A percentile compares a stretch with the other conserved stretches of the same genome.
phyloP scores from a whole-genome alignment of 2,797 vertebrate genomes.

The Neopelma chrysocephalum region DNA sequence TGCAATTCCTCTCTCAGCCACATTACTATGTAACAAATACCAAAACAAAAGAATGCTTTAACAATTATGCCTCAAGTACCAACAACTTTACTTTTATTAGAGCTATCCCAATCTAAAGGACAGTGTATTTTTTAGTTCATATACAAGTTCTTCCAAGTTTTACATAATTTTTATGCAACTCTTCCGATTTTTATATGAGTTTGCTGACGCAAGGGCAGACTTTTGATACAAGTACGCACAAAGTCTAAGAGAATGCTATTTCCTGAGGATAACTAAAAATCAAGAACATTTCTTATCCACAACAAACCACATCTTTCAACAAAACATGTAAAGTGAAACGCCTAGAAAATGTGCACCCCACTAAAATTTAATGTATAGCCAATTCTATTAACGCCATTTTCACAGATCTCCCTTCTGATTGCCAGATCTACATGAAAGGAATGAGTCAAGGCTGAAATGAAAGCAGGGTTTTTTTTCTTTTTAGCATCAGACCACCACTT shows the following conservation, averaged over 20 bases:
- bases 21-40: background rate
- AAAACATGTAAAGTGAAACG: background rate
- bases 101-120: background rate
- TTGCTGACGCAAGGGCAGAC: background rate
- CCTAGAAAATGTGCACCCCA: background rate
- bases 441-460: background rate
- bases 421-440: background rate
- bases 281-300: background rate
- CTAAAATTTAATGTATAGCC: background rate
- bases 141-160: rapidly evolving
- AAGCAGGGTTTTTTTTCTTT: background rate
- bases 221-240: background rate
- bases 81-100: background rate
- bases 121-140: background rate
- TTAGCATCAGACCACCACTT: background rate
- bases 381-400: background rate
- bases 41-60: background rate
- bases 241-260: background rate
- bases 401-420: background rate
- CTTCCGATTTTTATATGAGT: background rate
- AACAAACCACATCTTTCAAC: background rate
- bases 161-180: background rate
- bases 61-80: background rate
- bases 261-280: background rate
- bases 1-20: background rate